A percentile compares a stretch with the other conserved stretches of the same genome.
These are phyloP conservation scores for Periophthalmus magnuspinnatus DNA, from an alignment of 2,797 vertebrate genomes.

Conservation along the genomic window DNA sequence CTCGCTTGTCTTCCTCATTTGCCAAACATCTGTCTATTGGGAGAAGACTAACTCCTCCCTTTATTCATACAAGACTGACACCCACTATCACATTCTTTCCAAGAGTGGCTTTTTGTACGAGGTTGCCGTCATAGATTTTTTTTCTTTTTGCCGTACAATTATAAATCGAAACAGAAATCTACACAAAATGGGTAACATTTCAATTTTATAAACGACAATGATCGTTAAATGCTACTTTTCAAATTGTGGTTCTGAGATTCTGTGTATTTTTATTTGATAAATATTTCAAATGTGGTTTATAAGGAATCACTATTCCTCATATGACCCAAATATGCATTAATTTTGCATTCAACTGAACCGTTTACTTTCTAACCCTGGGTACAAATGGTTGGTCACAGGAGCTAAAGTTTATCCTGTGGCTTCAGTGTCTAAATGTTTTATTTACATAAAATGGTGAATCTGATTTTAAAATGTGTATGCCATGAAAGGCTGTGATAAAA, in stretches of 20 bases:
- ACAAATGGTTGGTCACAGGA: not conserved
- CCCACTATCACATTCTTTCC: slow-evolving; percentile 1
- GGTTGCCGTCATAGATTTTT: slow-evolving; percentile 18
- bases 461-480: slow-evolving; percentile 1
- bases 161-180: slow-evolving; percentile 2
- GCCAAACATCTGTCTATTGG: slow-evolving; percentile 14
- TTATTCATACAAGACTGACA: not conserved
- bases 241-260: not conserved
- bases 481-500: not conserved
- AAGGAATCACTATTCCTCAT: not conserved
- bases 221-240: not conserved
- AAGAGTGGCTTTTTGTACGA: slow-evolving; percentile 11
- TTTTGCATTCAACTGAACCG: not conserved
- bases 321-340: not conserved
- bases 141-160: slow-evolving; percentile 38
- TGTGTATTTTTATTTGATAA: not conserved
- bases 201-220: slow-evolving; percentile 15
- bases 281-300: not conserved
- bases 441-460: not conserved
- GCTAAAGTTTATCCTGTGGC: not conserved
- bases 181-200: slow-evolving; percentile 11
- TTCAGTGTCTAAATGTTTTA: not conserved
- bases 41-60: not conserved
- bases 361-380: not conserved
- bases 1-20: slow-evolving; percentile 25